Conservation (phyloP, 2,797 vertebrate genomes). For the Alauda arvensis region DNA sequence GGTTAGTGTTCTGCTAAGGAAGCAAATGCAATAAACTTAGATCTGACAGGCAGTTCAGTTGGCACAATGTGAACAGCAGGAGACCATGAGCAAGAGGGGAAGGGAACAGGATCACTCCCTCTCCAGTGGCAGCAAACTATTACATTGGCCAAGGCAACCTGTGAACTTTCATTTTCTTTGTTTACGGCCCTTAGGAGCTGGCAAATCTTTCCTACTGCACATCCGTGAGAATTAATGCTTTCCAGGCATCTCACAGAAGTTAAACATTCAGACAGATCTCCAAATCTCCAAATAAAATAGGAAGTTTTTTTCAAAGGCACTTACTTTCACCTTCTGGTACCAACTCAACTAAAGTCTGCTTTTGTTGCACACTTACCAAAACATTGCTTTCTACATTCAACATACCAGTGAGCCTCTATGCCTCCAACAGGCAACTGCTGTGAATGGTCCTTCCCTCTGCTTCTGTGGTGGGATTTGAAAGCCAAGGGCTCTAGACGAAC, state of each 20-base stretch:
- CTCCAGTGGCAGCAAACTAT: background rate
- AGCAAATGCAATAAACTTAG: background rate
- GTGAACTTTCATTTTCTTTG: conserved; percentile 3
- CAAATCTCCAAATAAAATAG: conserved; percentile 5
- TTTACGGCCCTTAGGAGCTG: background rate
- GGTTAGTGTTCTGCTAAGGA: conserved; percentile 6
- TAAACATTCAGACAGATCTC: background rate
- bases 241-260: conserved; percentile 23
- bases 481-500: background rate
- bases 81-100: background rate
- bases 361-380: background rate
- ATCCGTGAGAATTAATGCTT: background rate
- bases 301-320: background rate
- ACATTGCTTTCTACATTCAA: background rate
- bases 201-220: background rate
- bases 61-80: background rate
- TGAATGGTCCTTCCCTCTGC: background rate
- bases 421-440: background rate
- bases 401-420: background rate
- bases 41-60: background rate
- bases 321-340: background rate
- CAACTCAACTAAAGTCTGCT: background rate
- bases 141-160: background rate
- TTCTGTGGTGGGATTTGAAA: background rate
- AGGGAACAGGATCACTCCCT: background rate